Base-by-base conservation (phyloP, 2,888 invertebrate species). In the Tachystola acroxantha region DNA sequence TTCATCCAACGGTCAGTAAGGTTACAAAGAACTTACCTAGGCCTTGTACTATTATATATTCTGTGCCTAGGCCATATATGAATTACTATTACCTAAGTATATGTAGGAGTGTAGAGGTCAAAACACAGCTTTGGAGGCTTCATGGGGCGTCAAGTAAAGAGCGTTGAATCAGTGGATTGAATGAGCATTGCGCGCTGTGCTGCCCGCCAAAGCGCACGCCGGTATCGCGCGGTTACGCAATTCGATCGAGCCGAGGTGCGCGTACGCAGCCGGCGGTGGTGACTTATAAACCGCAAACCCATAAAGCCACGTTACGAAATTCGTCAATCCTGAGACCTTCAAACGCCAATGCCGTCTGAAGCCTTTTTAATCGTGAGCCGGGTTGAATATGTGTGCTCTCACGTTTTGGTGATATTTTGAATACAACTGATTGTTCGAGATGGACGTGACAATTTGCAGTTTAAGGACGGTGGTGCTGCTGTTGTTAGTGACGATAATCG, bases 151-250 rank as follows among this genome's bases (percentile, higher is more conserved):
- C 3, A 10, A 3, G 9, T 29, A 29, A 11, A 42, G 34, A 39
- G 37, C 43, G 42, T 40, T 43, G 24, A 28, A 43, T 48, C n/a
- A n/a, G n/a, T n/a, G 50, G 49, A 48, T 46, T 51, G 53, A 50
- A 50, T 53, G 59, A 67, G 54, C 82, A 85, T 74, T 76, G 65
- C 64, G 74, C 75, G 72, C 54, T 63, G 57, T 68, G 53, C 69
- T 68, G 73, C 71, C 74, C 45, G 55, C 56, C 65, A 65, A 67
- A 64, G 71, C 74, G 77, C 80, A 79, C 81, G 81, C 64, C 46
- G 56, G 64, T 48, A 32, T 34, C 39, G 43, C 49, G 34, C 34
- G 40, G 41, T 73, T 69, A 64, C 67, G 67, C 57, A 71, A 75
- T n/a, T n/a, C n/a, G n/a, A 10, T 11, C 10, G n/a, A 27, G 12